Evolutionary conservation across 64 coral and sea anemone species (phyloP).

Genomic region (Porites lutea): DNA sequence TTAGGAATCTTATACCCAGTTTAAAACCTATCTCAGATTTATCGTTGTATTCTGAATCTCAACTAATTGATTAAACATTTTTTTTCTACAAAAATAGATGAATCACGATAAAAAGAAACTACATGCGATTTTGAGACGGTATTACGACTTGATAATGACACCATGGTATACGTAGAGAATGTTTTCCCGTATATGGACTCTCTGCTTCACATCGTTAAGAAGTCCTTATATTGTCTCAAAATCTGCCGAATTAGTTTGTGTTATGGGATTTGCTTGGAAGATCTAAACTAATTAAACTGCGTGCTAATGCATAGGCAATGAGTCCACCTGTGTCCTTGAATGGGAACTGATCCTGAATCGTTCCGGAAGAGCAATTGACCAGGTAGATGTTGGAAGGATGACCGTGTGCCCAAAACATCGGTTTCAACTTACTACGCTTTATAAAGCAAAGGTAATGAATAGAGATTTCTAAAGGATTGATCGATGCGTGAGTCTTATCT

Average conservation of each 20-base stretch:
- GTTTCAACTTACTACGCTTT: constrained; percentile 69
- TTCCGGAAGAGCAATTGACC: constrained; percentile 22
- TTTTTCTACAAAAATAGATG: constrained; percentile 33
- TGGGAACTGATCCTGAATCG: constrained; percentile 72
- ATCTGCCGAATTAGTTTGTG: constrained; percentile 2
- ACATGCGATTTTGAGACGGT: constrained; percentile 12
- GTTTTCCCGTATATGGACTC: constrained; percentile 13
- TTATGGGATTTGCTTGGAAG: background rate
- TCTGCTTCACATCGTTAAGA: background rate
- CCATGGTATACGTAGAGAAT: constrained; percentile 34
- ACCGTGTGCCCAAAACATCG: constrained; percentile 66
- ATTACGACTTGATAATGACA: constrained; percentile 32
- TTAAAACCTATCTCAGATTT: constrained; percentile 34
- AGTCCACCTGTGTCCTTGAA: constrained; percentile 32
- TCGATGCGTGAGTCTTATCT: background rate
- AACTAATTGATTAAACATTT: too few species aligned
- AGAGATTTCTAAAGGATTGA: constrained; percentile 41
- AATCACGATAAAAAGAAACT: background rate
- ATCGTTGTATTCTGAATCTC: constrained; percentile 24
- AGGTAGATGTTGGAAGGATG: constrained; percentile 44
- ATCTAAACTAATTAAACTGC: background rate
- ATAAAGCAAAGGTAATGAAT: constrained; percentile 64
- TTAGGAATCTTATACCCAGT: constrained; percentile 8
- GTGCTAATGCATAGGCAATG: constrained; percentile 18
- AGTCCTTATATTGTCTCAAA: background rate